Base-by-base conservation (phyloP, 2,113 vertebrate species). In the Erpornis zantholeuca region DNA sequence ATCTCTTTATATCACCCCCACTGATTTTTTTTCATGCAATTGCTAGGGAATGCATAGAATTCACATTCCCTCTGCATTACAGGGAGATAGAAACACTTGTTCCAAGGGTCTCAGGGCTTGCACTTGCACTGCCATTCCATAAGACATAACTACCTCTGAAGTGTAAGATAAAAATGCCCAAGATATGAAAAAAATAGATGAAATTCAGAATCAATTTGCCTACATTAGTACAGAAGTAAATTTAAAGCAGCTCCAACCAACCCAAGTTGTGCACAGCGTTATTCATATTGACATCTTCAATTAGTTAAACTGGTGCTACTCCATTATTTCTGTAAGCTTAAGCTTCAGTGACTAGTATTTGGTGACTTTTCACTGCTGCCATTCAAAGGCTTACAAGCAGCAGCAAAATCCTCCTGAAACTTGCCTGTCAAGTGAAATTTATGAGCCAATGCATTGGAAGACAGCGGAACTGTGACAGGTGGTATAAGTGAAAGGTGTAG, bases 251-350 rank as follows among this genome's bases (percentile, higher is more conserved):
- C 31, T 71, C 24, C 31, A 80, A 28, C 7, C 2, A 1, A 53
- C 31, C 28, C 0, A 15, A 5, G 36, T 1, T 49, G 47, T 19
- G 33, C 18, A 66, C 83, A 49, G 5, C 0, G 1, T 49, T 45
- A 72, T 11, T 80, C 25, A 18, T 8, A 45, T 25, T 19, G 52
- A 5, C 28, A 83, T 31, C 31, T 61, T 10, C 31, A 50, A 24
- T 50, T 25, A 60, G 27, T 52, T 56, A 27, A 82, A 76, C 24
- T 10, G 14, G 15, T 21, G 28, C 18, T 65, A 53, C 53, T 29
- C 40, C n/a, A 49, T 29, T 72, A 86, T 57, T 69, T 68, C 63
- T 76, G 1, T 19, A 82, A 69, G 11, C 21, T 33, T 57, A 49
- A 80, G 28, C 19, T 82, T 27, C n/a, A 21, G 2, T 15, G 42